Evolutionary conservation across 1,140 invertebrate genomes (phyloP).

Genomic region (Anagrus nilaparvatae): DNA sequence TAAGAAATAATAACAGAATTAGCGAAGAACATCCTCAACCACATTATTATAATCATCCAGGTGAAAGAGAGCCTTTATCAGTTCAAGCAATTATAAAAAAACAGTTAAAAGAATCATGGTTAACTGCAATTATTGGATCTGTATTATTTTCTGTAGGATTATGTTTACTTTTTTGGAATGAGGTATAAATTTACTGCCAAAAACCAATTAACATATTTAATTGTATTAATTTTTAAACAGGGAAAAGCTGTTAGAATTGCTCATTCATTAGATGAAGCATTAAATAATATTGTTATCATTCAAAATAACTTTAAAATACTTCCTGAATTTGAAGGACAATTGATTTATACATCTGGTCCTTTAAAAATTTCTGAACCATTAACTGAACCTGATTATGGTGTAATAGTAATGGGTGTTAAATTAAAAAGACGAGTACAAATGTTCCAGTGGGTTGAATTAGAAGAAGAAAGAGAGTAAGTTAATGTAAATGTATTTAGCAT

Average conservation of each 20-base stretch:
- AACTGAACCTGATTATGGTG: constrained; percentile 68
- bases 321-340: constrained; percentile 57
- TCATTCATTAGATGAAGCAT: constrained; percentile 59
- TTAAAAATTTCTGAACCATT: constrained; percentile 67
- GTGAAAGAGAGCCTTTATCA: constrained; percentile 11
- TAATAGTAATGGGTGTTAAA: constrained; percentile 63
- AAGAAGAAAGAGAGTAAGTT: constrained; percentile 50
- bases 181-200: constrained; percentile 40
- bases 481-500: constrained; percentile 1
- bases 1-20: constrained; percentile 22
- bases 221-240: constrained; percentile 37
- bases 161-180: constrained; percentile 62
- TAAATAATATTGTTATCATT: constrained; percentile 47
- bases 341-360: constrained; percentile 66
- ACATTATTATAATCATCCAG: not conserved
- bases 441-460: constrained; percentile 82
- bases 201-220: constrained; percentile 6
- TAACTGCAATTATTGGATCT: constrained; percentile 50
- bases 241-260: constrained; percentile 59
- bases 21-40: constrained; percentile 16
- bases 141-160: constrained; percentile 47
- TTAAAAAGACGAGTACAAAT: constrained; percentile 72
- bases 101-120: constrained; percentile 52
- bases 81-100: constrained; percentile 39
- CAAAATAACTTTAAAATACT: constrained; percentile 43